A percentile compares a stretch with the other conserved stretches of the same genome.
These are phyloP conservation scores for Camarhynchus parvulus DNA, from an alignment of 2,113 vertebrate genomes.

Conservation along the genomic window DNA sequence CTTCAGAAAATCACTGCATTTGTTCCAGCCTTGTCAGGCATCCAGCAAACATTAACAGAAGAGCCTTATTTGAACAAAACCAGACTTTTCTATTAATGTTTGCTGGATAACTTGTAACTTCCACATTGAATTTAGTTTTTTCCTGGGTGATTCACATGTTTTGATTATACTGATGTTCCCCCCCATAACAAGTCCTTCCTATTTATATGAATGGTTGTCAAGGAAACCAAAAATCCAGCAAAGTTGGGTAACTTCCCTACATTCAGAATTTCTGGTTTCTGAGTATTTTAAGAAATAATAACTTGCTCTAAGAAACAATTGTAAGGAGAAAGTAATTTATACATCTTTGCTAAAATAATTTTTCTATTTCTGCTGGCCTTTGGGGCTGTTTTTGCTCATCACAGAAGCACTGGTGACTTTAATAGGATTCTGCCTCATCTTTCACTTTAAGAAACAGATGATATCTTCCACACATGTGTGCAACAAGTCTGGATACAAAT, in stretches of 20 bases:
- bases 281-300: not conserved
- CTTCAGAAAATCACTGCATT: not conserved
- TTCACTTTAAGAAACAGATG: slow-evolving; percentile 40
- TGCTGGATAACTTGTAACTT: not conserved
- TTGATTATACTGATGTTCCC: not conserved
- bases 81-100: not conserved
- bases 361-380: not conserved
- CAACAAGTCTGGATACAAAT: slow-evolving; percentile 43
- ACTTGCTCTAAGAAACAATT: not conserved
- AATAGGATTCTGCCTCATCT: slow-evolving; percentile 44
- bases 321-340: not conserved
- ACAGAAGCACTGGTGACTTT: not conserved
- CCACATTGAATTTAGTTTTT: slow-evolving; percentile 25
- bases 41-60: slow-evolving; percentile 7
- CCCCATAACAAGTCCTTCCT: not conserved
- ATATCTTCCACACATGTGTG: slow-evolving; percentile 13
- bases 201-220: slow-evolving; percentile 68
- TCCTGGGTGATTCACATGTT: not conserved
- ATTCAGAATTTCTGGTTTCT: slow-evolving; percentile 23
- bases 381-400: not conserved
- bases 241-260: slow-evolving; percentile 11
- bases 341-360: not conserved
- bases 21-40: not conserved
- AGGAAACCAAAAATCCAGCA: slow-evolving; percentile 58
- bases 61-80: slow-evolving; percentile 2